Evolutionary conservation across 2,888 invertebrate genomes (phyloP).

Genomic region (Chamaedrilus cognettii): DNA sequence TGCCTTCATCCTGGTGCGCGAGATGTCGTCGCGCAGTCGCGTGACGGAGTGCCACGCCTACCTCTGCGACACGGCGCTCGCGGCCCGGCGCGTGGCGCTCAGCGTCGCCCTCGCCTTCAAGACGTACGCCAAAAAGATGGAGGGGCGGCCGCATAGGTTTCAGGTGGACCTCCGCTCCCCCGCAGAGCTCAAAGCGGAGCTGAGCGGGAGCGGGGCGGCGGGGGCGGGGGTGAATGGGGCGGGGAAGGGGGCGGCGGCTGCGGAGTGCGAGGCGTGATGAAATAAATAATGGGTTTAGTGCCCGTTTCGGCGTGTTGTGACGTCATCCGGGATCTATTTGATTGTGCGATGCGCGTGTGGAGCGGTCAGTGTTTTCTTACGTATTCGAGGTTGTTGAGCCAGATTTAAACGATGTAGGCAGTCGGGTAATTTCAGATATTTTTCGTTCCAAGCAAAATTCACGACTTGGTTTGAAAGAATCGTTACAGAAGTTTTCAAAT

Average conservation of each 20-base stretch:
- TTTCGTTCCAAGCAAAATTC: too few species aligned
- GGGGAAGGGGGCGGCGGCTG: not conserved
- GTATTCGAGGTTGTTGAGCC: too few species aligned
- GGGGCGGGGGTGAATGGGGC: not conserved
- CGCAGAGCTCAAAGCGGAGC: constrained; percentile 14
- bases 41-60: constrained; percentile 54
- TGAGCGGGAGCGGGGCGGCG: not conserved
- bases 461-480: too few species aligned
- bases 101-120: constrained; percentile 35
- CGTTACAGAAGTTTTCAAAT: too few species aligned
- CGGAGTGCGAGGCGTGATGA: not conserved
- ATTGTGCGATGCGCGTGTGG: too few species aligned
- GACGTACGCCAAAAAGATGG: constrained; percentile 26
- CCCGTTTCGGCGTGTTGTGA: too few species aligned
- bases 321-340: too few species aligned
- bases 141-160: constrained; percentile 32
- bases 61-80: constrained; percentile 45
- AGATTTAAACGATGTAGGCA: too few species aligned
- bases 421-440: too few species aligned
- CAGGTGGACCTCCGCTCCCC: constrained; percentile 31
- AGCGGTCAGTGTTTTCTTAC: too few species aligned
- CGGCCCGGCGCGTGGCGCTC: constrained; percentile 32
- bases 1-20: constrained; percentile 55
- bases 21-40: constrained; percentile 47
- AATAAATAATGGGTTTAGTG: not conserved